phyloP scores from a whole-genome alignment of 1,140 invertebrate genomes.

The Samia ricini region DNA sequence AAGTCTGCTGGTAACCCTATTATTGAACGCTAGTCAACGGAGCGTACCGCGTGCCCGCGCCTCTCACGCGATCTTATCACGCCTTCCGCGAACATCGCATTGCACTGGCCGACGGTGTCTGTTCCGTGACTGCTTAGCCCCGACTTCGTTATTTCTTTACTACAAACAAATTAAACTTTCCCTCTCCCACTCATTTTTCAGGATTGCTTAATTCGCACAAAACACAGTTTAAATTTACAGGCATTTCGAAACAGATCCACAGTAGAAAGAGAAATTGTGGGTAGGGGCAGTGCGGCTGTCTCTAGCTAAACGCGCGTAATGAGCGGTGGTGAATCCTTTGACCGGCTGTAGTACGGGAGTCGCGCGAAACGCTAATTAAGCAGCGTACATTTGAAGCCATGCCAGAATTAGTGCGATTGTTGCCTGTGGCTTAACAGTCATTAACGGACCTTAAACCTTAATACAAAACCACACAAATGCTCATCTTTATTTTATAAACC shows the following conservation, averaged over 20 bases:
- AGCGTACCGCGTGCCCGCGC: slow-evolving; percentile 52
- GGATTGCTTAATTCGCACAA: slow-evolving; percentile 6
- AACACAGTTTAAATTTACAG: background rate
- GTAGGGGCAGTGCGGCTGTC: slow-evolving; percentile 18
- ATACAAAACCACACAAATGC: slow-evolving; percentile 24
- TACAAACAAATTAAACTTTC: slow-evolving; percentile 43
- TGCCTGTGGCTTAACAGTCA: slow-evolving; percentile 38
- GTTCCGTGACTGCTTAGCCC: slow-evolving; percentile 53
- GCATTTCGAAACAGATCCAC: background rate
- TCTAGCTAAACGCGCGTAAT: slow-evolving; percentile 54
- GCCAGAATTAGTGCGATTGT: slow-evolving; percentile 63
- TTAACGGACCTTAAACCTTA: slow-evolving; percentile 3
- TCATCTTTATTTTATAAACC: background rate
- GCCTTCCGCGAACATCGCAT: slow-evolving; percentile 69
- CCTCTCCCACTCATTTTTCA: slow-evolving; percentile 30
- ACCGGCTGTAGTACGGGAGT: slow-evolving; percentile 49
- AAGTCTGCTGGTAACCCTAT: background rate
- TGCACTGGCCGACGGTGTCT: slow-evolving; percentile 55
- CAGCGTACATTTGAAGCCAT: slow-evolving; percentile 66
- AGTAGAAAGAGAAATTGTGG: slow-evolving; percentile 17
- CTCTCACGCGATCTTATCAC: slow-evolving; percentile 71
- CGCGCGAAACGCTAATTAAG: slow-evolving; percentile 70
- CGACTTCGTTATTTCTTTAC: slow-evolving; percentile 40
- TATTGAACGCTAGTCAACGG: slow-evolving; percentile 14
- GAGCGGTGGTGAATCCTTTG: slow-evolving; percentile 71